Evolutionary conservation across 2,113 vertebrate genomes (phyloP).

Genomic region (Cacatua alba): DNA sequence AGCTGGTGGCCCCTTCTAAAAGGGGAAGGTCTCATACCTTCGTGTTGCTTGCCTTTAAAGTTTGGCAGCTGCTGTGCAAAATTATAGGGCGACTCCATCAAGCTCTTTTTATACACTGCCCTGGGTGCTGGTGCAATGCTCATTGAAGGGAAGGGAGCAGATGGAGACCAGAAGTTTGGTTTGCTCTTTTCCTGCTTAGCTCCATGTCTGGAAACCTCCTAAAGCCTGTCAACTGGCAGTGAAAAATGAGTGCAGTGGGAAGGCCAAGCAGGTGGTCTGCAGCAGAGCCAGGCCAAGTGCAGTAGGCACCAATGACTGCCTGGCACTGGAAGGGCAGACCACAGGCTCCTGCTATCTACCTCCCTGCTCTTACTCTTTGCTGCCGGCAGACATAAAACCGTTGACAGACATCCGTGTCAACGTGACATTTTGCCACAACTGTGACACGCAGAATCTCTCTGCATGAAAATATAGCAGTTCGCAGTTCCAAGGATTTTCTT

Average conservation of each 20-base stretch:
- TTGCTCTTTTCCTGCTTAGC: not conserved
- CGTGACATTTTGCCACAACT: not conserved
- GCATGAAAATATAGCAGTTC: not conserved
- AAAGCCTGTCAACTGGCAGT: not conserved
- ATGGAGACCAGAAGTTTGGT: not conserved
- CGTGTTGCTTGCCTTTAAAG: not conserved
- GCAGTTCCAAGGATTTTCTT: not conserved
- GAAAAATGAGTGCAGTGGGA: not conserved
- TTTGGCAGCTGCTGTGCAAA: not conserved
- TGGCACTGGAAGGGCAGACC: not conserved
- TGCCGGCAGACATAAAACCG: not conserved
- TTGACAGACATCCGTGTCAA: not conserved
- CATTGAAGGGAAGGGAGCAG: not conserved
- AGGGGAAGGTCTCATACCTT: not conserved
- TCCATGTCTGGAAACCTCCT: not conserved
- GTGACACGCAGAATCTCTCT: not conserved
- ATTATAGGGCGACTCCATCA: not conserved
- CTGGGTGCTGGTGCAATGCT: not conserved
- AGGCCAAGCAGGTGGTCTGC: not conserved
- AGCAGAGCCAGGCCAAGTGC: not conserved
- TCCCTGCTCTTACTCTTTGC: not conserved
- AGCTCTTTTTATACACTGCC: not conserved
- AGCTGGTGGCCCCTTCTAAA: not conserved
- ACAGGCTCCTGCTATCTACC: not conserved
- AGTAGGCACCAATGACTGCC: not conserved